Base-by-base conservation (phyloP, 1,140 invertebrate species). In the Pinna nobilis region DNA sequence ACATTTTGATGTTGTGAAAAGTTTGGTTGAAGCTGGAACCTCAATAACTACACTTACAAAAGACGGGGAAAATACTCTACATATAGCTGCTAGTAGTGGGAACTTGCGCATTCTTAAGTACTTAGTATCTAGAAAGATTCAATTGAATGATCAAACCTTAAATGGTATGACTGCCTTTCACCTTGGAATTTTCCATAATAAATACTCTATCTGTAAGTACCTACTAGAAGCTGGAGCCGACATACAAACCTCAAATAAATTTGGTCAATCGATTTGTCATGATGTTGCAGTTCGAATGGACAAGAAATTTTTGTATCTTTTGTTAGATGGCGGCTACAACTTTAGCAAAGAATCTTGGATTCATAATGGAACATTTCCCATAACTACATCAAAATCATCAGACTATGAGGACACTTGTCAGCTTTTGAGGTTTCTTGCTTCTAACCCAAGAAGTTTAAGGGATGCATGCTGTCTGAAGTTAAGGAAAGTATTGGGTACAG, bases 91-190 rank as follows among this genome's bases (percentile, higher is more conserved):
- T 39, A 81, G 78, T 70, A 78, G 78, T 67, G 79, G 83, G 13
- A 68, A 82, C 69, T 15, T 83, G 7, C 47, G 73, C 6, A 77
- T 86, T 50, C 53, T 83, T 0, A 61, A 81, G 55, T 51, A 79
- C 25, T 57, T 86, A 3, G 51, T 83, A 18, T 18, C 70, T 11
- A 59, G 67, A 28, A 79, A 76, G 25, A 72, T 76, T 30, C 55
- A 70, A 30, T 39, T 83, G 20, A 79, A 84, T 55, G 70, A 53
- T 15, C 59, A 65, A 55, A 82, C 81, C 64, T 70, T 74, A n/a
- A 72, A 77, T 57, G 86, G 84, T n/a, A 76, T 77, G 50, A 87
- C 84, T 20, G 78, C 84, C 1, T 79, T 87, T 25, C 82, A 84
- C 53, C 70, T 82, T 25, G 70, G 84, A 25, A 78, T 85, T 23